These are phyloP conservation scores for Syngnathus floridae DNA, from an alignment of 2,113 vertebrate genomes.

Conservation along the genomic window DNA sequence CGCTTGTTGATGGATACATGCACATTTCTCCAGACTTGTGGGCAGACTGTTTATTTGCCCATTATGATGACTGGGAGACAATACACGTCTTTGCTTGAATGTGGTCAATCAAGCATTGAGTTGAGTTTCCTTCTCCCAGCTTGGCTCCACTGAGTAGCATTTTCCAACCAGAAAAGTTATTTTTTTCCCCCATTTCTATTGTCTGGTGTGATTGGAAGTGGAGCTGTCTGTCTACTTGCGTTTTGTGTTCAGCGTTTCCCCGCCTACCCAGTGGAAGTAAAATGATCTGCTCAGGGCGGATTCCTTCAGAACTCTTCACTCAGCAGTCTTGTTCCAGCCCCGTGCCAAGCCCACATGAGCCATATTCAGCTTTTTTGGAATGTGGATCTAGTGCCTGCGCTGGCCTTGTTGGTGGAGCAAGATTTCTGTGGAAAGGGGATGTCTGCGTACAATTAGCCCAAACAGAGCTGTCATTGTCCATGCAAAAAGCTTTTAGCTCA, in stretches of 20 bases:
- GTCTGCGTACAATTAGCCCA: conserved; percentile 64
- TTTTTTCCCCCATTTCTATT: conserved; percentile 29
- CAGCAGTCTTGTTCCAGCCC: conserved; percentile 50
- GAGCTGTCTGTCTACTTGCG: not conserved
- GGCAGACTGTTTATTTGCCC: conserved; percentile 44
- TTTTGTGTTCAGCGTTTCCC: conserved; percentile 14
- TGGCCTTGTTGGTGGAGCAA: conserved; percentile 47
- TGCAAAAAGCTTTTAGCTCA: conserved; percentile 37
- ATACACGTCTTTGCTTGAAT: conserved; percentile 30
- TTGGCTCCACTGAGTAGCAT: conserved; percentile 32
- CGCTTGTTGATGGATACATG: conserved; percentile 22
- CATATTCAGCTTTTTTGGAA: conserved; percentile 55
- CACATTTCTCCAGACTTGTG: conserved; percentile 28
- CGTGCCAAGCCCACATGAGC: conserved; percentile 58
- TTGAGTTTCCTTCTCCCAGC: conserved; percentile 11
- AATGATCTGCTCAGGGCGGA: conserved; percentile 51
- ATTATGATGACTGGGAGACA: conserved; percentile 17
- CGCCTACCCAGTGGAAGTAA: conserved; percentile 38
- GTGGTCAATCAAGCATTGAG: conserved; percentile 29
- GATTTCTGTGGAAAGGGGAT: conserved; percentile 53
- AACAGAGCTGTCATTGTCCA: conserved; percentile 68
- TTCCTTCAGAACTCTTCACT: conserved; percentile 59
- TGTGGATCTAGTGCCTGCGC: conserved; percentile 48
- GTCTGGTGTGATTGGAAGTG: conserved; percentile 27
- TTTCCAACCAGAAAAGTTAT: conserved; percentile 50